Evolutionary conservation across 2,888 invertebrate species (phyloP).

Genomic region (Hetaerina titia): DNA sequence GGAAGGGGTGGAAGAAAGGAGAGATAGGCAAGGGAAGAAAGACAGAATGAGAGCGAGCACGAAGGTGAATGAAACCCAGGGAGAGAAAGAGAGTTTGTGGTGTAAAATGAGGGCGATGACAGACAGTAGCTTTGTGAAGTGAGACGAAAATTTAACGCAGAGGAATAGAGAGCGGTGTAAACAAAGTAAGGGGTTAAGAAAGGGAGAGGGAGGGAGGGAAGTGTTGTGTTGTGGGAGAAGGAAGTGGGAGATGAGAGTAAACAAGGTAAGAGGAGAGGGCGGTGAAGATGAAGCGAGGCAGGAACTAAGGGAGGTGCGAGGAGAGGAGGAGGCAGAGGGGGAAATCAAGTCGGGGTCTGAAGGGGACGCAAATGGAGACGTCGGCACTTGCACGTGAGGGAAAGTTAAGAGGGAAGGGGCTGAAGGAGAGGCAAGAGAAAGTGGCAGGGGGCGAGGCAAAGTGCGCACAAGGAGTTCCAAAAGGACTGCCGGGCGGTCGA

Average conservation of each 20-base stretch:
- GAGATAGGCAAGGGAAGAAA: neutral
- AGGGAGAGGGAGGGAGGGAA: neutral
- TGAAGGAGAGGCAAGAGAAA: neutral
- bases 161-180: neutral
- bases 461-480: neutral
- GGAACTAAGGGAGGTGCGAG: neutral
- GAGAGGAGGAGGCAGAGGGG: neutral
- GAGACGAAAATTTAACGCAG: neutral
- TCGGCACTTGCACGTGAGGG: neutral
- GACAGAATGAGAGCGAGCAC: neutral
- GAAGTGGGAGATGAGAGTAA: neutral
- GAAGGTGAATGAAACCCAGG: neutral
- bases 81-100: neutral
- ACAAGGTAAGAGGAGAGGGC: neutral
- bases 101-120: neutral
- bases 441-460: neutral
- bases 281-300: neutral
- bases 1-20: neutral
- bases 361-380: neutral
- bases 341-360: slow-evolving; percentile 1
- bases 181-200: neutral
- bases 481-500: neutral
- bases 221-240: neutral
- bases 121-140: neutral
- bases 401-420: neutral